These are phyloP conservation scores for Eclectus roratus DNA, from an alignment of 2,113 vertebrate species.

Conservation along the genomic window DNA sequence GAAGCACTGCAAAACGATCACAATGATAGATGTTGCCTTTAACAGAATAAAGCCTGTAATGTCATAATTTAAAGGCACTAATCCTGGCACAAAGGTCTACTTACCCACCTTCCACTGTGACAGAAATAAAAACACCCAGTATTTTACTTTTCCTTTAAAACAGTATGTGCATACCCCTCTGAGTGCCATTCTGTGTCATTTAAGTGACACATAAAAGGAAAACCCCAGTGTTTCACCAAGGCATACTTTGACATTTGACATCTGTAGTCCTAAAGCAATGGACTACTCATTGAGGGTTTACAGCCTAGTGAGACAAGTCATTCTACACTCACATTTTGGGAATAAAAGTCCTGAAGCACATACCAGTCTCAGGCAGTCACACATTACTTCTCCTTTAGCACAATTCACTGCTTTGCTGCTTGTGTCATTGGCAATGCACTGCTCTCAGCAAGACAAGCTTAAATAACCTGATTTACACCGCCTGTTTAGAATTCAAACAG, in stretches of 20 bases:
- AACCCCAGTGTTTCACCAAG: background rate
- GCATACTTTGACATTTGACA: background rate
- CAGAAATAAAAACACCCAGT: background rate
- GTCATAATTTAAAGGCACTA: conserved; percentile 59
- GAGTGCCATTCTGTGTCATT: background rate
- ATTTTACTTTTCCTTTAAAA: background rate
- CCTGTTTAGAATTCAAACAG: background rate
- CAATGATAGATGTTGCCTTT: conserved; percentile 56
- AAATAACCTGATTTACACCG: background rate
- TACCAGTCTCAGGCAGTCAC: background rate
- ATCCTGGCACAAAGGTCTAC: conserved; percentile 59
- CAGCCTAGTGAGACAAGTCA: background rate
- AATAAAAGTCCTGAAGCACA: background rate
- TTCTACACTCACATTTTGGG: background rate
- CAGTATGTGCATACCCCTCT: background rate
- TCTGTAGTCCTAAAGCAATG: background rate
- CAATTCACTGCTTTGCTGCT: background rate
- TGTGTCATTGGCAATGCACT: rapidly evolving
- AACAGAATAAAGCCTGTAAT: conserved; percentile 46
- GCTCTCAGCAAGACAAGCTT: background rate
- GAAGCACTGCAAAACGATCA: conserved; percentile 61
- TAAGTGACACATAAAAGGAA: background rate
- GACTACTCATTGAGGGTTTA: background rate
- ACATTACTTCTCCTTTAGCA: background rate
- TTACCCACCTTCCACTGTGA: conserved; percentile 37